Evolutionary conservation across 2,113 vertebrate species (phyloP), one percentile per base, ranked within the genome.

Genomic region (Amphiprion ocellaris): DNA sequence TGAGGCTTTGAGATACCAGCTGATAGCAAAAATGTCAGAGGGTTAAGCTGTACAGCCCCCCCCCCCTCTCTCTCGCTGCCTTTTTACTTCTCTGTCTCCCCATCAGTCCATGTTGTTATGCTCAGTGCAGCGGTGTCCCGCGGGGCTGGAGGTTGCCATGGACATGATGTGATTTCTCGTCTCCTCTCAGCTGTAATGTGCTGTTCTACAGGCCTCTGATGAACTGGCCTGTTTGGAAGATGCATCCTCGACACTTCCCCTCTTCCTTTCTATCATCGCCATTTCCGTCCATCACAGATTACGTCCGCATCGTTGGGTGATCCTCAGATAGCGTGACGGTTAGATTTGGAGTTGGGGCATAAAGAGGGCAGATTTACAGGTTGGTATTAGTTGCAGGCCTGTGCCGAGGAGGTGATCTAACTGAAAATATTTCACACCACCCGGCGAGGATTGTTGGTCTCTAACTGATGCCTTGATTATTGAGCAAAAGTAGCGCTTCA

Each of bases 151-250:
- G 79, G 90, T 85, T 84, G 55, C 82, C 41, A 54, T 24, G 81
- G 86, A 86, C 82, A 77, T 84, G 81, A 91, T 88, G 86, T 77
- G 83, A 86, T 90, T 86, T 78, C 79, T 69, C 77, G 1, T 81
- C 80, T 75, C 62, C 71, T 74, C 79, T 86, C 78, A 61, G 71
- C 87, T 83, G 71, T 69, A 83, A 80, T 79, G 61, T 58, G 78
- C 73, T 54, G 61, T 64, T 39, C 74, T 68, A 70, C 41, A 8
- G 67, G 55, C 60, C 65, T 67, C 63, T 79, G 74, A 83, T 85
- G 74, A 86, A 81, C 81, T 81, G 56, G 64, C 17, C 75, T 74
- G 55, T 75, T 81, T 63, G 47, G 33, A 73, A 69, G 54, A 75
- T 69, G 68, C 46, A 65, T 59, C 77, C 69, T 83, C 74, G 46